These are phyloP conservation scores for Steatocranus sp. DNA, from an alignment of 2,797 vertebrate species.

Conservation along the genomic window DNA sequence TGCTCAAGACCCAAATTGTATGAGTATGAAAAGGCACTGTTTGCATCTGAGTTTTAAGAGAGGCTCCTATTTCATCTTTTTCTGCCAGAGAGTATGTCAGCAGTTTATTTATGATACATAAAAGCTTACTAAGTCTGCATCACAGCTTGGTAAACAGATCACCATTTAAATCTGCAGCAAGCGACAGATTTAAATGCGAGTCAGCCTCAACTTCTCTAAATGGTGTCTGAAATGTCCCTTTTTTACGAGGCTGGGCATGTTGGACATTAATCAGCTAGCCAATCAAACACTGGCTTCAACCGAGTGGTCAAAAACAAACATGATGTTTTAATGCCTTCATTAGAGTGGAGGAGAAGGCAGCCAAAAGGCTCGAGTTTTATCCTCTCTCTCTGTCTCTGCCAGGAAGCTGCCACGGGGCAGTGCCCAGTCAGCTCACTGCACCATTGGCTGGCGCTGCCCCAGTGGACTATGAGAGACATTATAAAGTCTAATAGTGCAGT, in stretches of 20 bases:
- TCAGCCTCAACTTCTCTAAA: conserved; percentile 10
- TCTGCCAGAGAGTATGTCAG: neutral
- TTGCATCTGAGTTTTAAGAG: neutral
- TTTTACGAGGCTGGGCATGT: conserved; percentile 54
- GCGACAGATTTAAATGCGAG: neutral
- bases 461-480: conserved; percentile 75
- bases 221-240: conserved; percentile 21
- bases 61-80: conserved; percentile 2
- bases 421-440: conserved; percentile 61
- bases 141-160: neutral
- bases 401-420: conserved; percentile 77
- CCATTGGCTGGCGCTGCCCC: conserved; percentile 75
- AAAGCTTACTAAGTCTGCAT: neutral
- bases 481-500: conserved; percentile 79
- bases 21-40: neutral
- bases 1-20: conserved; percentile 1
- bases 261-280: conserved; percentile 46
- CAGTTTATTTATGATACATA: neutral
- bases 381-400: conserved; percentile 58
- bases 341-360: conserved; percentile 59
- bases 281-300: conserved; percentile 61
- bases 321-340: conserved; percentile 78
- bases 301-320: conserved; percentile 69
- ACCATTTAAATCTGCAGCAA: neutral
- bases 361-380: conserved; percentile 67